Evolutionary conservation across 2,113 vertebrate genomes (phyloP).

Genomic region (Guaruba guarouba): DNA sequence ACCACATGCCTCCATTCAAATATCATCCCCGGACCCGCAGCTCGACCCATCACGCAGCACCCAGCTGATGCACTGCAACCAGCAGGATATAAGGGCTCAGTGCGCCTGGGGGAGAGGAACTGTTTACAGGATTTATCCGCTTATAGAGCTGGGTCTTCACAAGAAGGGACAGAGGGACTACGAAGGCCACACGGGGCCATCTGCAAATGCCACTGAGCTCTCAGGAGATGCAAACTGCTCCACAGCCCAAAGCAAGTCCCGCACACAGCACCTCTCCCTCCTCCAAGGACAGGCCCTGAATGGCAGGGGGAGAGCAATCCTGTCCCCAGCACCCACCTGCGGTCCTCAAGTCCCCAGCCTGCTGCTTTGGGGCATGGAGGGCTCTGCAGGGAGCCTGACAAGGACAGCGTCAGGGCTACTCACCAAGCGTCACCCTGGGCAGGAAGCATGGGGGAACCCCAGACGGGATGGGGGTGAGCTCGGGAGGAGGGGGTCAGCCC

Average conservation of each 20-base stretch:
- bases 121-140: background rate
- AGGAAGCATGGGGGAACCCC: background rate
- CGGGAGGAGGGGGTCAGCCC: background rate
- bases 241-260: background rate
- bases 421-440: background rate
- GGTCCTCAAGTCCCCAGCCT: background rate
- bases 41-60: background rate
- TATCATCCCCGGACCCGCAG: background rate
- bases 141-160: background rate
- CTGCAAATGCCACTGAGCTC: background rate
- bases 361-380: rapidly evolving
- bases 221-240: background rate
- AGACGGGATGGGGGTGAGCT: rapidly evolving
- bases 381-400: background rate
- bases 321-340: background rate
- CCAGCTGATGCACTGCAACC: background rate
- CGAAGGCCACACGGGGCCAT: background rate
- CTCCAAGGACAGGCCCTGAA: background rate
- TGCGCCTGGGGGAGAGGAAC: background rate
- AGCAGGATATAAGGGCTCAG: background rate
- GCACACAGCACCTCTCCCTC: background rate
- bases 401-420: background rate
- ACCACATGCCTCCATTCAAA: background rate
- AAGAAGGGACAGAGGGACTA: background rate
- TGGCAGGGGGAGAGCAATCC: background rate